Evolutionary conservation across 2,113 vertebrate species (phyloP).

Genomic region (Mustelus asterias): DNA sequence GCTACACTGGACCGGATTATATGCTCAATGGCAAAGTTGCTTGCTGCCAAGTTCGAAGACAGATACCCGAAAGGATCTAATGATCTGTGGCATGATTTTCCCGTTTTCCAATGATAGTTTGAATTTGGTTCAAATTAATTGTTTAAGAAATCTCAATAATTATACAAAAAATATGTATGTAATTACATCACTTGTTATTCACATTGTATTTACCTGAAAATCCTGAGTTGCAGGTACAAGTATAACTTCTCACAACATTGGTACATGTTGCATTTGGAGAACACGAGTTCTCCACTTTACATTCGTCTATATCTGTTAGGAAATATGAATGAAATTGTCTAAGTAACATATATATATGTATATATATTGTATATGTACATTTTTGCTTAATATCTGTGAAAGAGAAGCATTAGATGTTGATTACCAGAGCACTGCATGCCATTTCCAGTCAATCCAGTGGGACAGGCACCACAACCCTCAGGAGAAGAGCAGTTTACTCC

Average conservation of each 20-base stretch:
- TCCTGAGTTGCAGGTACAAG: background rate
- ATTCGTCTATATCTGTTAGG: conserved; percentile 24
- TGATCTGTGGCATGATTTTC: no score
- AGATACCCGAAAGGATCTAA: no score
- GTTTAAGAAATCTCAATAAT: background rate
- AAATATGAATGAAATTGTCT: background rate
- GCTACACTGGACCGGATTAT: no score
- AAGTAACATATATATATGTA: background rate
- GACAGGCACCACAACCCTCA: background rate
- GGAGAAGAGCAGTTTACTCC: background rate
- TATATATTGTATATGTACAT: background rate
- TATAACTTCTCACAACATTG: background rate
- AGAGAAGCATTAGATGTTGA: background rate
- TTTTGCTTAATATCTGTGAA: background rate
- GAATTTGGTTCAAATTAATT: background rate
- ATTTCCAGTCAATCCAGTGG: background rate
- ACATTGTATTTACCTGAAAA: background rate
- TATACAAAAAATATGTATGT: background rate
- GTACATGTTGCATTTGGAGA: background rate
- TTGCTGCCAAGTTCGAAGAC: no score
- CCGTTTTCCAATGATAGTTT: no score
- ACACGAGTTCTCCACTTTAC: background rate
- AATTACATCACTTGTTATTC: background rate
- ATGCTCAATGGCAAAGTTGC: no score
- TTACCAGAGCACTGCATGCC: background rate